Evolutionary conservation across 2,888 invertebrate genomes (phyloP), one percentile per base, ranked within the genome.

Genomic region (Melitaea athalia): DNA sequence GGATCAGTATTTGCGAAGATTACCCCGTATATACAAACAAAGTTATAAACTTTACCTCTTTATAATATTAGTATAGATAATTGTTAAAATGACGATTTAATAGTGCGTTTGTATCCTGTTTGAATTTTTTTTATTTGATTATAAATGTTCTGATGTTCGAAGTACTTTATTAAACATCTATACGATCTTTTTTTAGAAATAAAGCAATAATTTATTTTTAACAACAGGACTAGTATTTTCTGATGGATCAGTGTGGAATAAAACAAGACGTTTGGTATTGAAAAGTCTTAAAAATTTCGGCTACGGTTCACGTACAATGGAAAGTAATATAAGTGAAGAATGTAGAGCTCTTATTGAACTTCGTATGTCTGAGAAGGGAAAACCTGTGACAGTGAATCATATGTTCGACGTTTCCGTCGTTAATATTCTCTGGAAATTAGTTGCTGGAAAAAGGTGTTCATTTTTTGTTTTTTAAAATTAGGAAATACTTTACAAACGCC

Each of bases 371-470:
- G 87, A 84, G 63, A 78, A 79, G 3, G 84, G 80, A 10, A 75
- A 70, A 72, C 89, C 94, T 0, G 83, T 95, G 0, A 76, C 80
- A 0, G 93, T 95, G 74, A 93, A 94, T 70, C 82, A 88, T 8
- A 89, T 93, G 66, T 95, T 96, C 76, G 94, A 95, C 74, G 89
- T 96, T 0, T 92, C 95, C 0, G 94, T 96, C 4, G 82, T 96
- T 6, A 96, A 96, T 83, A 94, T 95, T 0, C 80, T 96, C 45
- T 96, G 96, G 96, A 91, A 93, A 38, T 91, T 96, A 83, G 92
- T 96, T 59, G 95, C 96, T 24, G 95, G 96, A 0, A 92, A 93
- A 84, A 91, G 95, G 93, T 93, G 74, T 65, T 14, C n/a, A 2
- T 31, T 12, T 31, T 55, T n/a, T 53, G 11, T 14, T 7, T 45